Base-by-base conservation (phyloP, 2,888 invertebrate species). In the Callyntrura sp. region DNA sequence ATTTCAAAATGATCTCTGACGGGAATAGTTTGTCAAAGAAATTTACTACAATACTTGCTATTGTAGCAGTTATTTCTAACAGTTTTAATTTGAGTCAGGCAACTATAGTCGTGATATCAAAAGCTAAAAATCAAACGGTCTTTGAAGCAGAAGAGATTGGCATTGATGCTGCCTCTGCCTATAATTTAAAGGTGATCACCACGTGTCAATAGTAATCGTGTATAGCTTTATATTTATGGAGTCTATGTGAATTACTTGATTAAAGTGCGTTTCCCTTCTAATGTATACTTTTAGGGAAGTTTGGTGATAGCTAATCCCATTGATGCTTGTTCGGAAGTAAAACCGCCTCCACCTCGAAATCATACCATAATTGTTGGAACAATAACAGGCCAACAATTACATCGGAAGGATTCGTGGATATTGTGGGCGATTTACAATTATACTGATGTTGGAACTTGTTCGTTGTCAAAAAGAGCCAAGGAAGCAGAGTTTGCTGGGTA, bases 81-180 rank as follows among this genome's bases (percentile, higher is more conserved):
- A 51, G 43, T 43, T 73, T 86, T 23, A 70, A 82, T n/a, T 65
- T 82, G 5, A 28, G 65, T 11, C 28, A 90, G 8, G 90, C 89
- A 65, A 92, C 92, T 3, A 90, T 92, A n/a, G 60, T 84, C 9
- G 88, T 92, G 73, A 90, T 92, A 70, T 91, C 92, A 68, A 91
- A 88, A 76, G 48, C 68, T 3, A 78, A 70, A 12, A 91, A 91
- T 81, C 86, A 85, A 65, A 91, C 92, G 45, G 90, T 92, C 1
- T 90, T 91, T 62, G 90, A 90, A 8, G 88, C 90, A 0, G 92
- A 92, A 35, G 92, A 92, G 51, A 86, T 76, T 65, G 92, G 92
- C 6, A 88, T 92, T 25, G 92, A 92, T 82, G 90, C 91, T 20
- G 91, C 91, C 0, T 87, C 90, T 17, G 92, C 91, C 3, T 92